Conservation (phyloP, 2,113 vertebrate species). For the Cnemophilus loriae region DNA sequence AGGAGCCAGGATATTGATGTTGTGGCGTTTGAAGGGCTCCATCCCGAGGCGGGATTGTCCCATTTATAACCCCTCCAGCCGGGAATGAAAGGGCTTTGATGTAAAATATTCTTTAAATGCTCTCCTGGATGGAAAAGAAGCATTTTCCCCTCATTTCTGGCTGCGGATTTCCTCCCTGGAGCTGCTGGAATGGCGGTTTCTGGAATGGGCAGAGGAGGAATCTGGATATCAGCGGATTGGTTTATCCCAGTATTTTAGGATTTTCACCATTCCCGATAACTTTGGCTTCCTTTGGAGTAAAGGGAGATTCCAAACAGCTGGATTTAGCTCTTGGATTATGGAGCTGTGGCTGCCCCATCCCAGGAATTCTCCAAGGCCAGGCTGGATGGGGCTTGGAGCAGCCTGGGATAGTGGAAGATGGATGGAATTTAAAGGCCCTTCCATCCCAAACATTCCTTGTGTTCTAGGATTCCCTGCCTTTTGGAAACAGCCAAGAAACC, state of each 20-base stretch:
- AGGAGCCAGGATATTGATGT: conserved; percentile 39
- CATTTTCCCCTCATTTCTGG: background rate
- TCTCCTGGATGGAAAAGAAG: background rate
- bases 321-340: background rate
- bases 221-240: background rate
- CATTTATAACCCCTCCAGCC: conserved; percentile 35
- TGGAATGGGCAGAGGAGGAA: background rate
- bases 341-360: background rate
- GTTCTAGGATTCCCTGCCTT: background rate
- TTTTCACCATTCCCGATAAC: background rate
- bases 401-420: background rate
- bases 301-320: background rate
- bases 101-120: conserved; percentile 4
- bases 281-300: background rate
- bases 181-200: background rate
- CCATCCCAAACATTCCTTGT: background rate
- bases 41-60: background rate
- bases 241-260: background rate
- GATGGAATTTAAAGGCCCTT: background rate
- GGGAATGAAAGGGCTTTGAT: conserved; percentile 26
- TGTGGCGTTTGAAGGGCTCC: background rate
- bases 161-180: background rate
- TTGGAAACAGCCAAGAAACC: background rate
- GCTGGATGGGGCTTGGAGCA: background rate
- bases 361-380: background rate